Conservation (phyloP, 2,797 vertebrate species). For the Acipenser transmontanus region DNA sequence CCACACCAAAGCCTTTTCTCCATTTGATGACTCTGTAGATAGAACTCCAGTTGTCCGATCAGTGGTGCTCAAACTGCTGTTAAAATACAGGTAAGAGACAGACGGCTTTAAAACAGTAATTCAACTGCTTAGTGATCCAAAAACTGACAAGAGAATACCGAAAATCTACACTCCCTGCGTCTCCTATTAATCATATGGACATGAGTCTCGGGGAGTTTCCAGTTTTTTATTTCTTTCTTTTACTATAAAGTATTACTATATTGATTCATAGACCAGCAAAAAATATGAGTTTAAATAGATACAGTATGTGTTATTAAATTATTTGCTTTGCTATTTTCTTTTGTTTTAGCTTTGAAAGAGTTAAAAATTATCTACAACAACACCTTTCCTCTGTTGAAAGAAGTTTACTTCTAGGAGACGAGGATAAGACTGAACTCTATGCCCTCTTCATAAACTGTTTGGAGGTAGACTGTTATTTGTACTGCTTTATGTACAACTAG, state of each 20-base stretch:
- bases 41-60: conserved; percentile 87
- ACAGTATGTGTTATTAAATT: neutral
- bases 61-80: conserved; percentile 82
- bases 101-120: too few species aligned
- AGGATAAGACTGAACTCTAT: conserved; percentile 81
- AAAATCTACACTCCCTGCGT: too few species aligned
- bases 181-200: too few species aligned
- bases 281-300: too few species aligned
- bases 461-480: conserved; percentile 57
- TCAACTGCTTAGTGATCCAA: too few species aligned
- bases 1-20: conserved; percentile 80
- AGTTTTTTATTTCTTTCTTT: neutral
- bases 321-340: neutral
- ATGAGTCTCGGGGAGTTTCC: neutral
- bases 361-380: conserved; percentile 69
- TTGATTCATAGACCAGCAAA: too few species aligned
- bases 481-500: neutral
- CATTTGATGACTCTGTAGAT: conserved; percentile 84
- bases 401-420: conserved; percentile 57
- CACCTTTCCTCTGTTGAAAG: conserved; percentile 72
- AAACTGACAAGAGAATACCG: too few species aligned
- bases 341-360: conserved; percentile 69
- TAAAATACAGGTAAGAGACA: conserved; percentile 83
- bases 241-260: neutral
- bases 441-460: conserved; percentile 83